These are phyloP conservation scores for Cyphomyrmex costatus DNA, from an alignment of 1,140 invertebrate species.

Conservation along the genomic window DNA sequence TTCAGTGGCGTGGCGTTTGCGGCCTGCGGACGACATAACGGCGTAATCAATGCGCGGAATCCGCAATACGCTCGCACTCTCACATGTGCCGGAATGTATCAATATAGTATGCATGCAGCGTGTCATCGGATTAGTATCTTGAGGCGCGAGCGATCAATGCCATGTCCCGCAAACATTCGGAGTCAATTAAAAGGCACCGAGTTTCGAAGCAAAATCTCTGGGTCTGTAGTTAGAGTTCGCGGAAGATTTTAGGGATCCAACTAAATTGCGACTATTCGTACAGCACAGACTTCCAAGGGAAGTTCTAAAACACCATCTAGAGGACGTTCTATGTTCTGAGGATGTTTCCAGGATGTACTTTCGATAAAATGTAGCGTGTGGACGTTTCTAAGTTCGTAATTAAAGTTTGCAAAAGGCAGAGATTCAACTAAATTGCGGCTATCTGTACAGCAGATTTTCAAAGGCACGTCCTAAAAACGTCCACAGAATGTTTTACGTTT, in stretches of 20 bases:
- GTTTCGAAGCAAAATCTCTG: background rate
- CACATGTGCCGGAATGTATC: slow-evolving; percentile 28
- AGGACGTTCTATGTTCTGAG: too few relatives aligned
- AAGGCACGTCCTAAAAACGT: too few relatives aligned
- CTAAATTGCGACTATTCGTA: background rate
- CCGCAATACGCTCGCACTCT: slow-evolving; percentile 38
- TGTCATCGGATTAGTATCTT: slow-evolving; percentile 5
- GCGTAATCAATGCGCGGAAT: slow-evolving; percentile 59
- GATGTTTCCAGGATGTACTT: too few relatives aligned
- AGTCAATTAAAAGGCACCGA: background rate
- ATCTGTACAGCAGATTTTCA: too few relatives aligned
- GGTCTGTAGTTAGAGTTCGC: background rate
- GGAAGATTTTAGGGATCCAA: background rate
- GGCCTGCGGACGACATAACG: slow-evolving; percentile 62
- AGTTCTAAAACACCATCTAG: too few relatives aligned
- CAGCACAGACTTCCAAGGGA: too few relatives aligned
- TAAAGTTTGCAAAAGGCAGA: too few relatives aligned
- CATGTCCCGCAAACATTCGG: background rate
- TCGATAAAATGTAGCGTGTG: too few relatives aligned
- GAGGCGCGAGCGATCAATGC: background rate
- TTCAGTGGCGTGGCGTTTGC: slow-evolving; percentile 70
- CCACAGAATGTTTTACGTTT: too few relatives aligned
- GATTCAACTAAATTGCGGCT: too few relatives aligned
- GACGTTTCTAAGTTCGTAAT: too few relatives aligned
- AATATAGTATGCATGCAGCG: background rate